Conservation (phyloP, 2,888 invertebrate genomes). For the Nematopogon swammerdamellus region DNA sequence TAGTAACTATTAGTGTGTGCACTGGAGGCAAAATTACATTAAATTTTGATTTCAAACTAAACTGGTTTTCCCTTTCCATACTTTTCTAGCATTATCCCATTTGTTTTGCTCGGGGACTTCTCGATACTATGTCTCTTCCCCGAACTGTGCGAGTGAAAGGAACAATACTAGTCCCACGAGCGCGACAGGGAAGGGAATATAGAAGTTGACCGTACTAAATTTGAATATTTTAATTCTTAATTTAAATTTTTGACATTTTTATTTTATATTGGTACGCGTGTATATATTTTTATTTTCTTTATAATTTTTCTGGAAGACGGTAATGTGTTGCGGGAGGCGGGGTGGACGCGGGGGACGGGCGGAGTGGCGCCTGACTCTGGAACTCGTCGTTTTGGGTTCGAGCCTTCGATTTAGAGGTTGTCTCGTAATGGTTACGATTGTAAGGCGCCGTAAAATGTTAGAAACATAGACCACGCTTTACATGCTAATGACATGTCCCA, state of each 20-base stretch:
- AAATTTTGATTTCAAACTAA: no score
- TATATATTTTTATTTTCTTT: slow-evolving; percentile 22
- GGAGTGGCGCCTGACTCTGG: background rate
- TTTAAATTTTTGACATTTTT: slow-evolving; percentile 59
- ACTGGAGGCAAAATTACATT: no score
- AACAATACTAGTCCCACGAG: slow-evolving; percentile 2
- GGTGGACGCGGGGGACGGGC: background rate
- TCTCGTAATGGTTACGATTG: background rate
- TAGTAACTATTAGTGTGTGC: no score
- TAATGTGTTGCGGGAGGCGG: no score
- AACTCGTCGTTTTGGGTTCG: background rate
- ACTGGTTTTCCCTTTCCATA: background rate
- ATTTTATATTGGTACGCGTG: slow-evolving; percentile 56
- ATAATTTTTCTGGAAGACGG: background rate
- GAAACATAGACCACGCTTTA: background rate
- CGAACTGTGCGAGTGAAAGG: background rate
- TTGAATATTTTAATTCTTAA: slow-evolving; percentile 58
- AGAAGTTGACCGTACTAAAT: slow-evolving; percentile 39
- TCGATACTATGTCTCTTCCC: slow-evolving; percentile 1
- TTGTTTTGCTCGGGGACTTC: background rate
- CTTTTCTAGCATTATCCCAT: background rate
- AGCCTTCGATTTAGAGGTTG: background rate
- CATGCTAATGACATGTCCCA: background rate
- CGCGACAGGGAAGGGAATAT: slow-evolving; percentile 32
- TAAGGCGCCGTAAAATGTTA: background rate